These are phyloP conservation scores for Atta colombica DNA, from an alignment of 1,140 invertebrate species.

Conservation along the genomic window DNA sequence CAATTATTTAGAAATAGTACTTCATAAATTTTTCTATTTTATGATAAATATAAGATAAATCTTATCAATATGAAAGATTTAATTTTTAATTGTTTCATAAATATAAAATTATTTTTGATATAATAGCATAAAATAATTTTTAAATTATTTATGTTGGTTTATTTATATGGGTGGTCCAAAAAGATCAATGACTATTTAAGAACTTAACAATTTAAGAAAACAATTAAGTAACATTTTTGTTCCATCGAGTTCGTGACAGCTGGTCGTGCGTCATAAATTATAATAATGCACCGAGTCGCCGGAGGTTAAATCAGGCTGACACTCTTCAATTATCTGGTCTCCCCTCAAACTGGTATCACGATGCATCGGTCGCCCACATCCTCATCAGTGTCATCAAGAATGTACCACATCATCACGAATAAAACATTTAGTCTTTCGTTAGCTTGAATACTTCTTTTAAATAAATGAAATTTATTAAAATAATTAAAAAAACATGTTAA, in stretches of 20 bases:
- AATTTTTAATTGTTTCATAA: neutral
- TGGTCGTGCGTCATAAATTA: slow-evolving; percentile 74
- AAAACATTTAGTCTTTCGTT: slow-evolving; percentile 54
- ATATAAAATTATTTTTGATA: neutral
- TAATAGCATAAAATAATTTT: neutral
- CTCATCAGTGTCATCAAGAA: slow-evolving; percentile 68
- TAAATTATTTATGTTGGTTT: neutral
- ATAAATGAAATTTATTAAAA: slow-evolving; percentile 46
- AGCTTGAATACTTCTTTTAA: slow-evolving; percentile 48
- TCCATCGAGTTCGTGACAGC: slow-evolving; percentile 59
- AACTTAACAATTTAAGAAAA: slow-evolving; percentile 42
- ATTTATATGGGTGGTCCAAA: slow-evolving; percentile 23
- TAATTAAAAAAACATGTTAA: slow-evolving; percentile 20
- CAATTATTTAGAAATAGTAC: slow-evolving; percentile 2
- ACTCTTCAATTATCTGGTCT: slow-evolving; percentile 79
- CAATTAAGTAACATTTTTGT: slow-evolving; percentile 55
- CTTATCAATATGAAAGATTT: neutral
- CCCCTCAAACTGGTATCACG: slow-evolving; percentile 68
- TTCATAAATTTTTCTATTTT: slow-evolving; percentile 9
- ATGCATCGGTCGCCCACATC: slow-evolving; percentile 74
- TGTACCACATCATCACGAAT: slow-evolving; percentile 54
- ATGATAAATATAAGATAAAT: neutral
- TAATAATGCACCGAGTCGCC: slow-evolving; percentile 76
- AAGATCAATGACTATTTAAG: slow-evolving; percentile 29
- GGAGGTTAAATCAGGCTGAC: slow-evolving; percentile 79